Percentiles rank a stretch among this genome's conserved stretches.
phyloP scores from a whole-genome alignment of 2,888 invertebrate genomes.

The Orthosia incerta region DNA sequence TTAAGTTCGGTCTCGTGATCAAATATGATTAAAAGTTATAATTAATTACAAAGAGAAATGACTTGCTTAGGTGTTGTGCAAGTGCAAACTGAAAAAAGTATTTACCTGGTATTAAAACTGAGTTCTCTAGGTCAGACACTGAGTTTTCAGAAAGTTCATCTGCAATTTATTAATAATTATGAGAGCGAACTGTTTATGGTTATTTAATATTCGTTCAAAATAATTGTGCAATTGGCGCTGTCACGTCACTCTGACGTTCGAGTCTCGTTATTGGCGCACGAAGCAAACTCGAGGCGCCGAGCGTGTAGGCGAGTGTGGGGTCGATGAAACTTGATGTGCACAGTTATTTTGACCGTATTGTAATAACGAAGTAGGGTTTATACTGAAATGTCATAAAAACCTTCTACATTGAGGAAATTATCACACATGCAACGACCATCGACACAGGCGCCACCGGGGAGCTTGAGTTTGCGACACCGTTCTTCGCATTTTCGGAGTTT shows the following conservation, averaged over 20 bases:
- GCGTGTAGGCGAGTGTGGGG: too few species aligned
- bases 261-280: too few species aligned
- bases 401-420: not conserved
- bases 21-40: not conserved
- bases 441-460: slow-evolving; percentile 35
- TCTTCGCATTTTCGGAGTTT: not conserved
- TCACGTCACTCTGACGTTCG: too few species aligned
- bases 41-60: not conserved
- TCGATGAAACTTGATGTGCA: too few species aligned
- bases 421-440: slow-evolving; percentile 12
- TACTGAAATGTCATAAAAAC: not conserved
- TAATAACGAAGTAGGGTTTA: not conserved
- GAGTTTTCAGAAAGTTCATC: not conserved
- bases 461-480: slow-evolving; percentile 3
- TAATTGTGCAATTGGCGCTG: too few species aligned
- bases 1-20: not conserved
- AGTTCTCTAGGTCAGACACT: not conserved
- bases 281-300: too few species aligned
- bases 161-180: not conserved
- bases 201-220: not conserved
- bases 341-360: too few species aligned
- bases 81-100: not conserved
- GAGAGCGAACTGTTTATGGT: not conserved
- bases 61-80: not conserved
- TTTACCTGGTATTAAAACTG: not conserved